phyloP scores from a whole-genome alignment of 2,113 vertebrate genomes.

The Acrocephalus arundinaceus region DNA sequence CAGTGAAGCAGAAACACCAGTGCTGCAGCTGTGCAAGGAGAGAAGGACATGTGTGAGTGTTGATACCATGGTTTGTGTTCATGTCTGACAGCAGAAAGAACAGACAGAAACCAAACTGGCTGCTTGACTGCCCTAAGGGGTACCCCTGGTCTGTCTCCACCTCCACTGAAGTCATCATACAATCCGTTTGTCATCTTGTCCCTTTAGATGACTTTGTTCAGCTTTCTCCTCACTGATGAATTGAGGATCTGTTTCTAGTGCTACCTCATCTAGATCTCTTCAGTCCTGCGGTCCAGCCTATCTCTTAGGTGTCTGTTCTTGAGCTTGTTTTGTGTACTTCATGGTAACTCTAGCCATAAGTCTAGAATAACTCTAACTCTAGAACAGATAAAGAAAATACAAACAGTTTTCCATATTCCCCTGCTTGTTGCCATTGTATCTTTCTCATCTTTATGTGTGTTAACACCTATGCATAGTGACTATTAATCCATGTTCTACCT shows the following conservation, averaged over 20 bases:
- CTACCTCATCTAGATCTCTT: not conserved
- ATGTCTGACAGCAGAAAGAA: not conserved
- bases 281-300: not conserved
- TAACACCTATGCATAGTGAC: not conserved
- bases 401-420: not conserved
- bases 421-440: not conserved
- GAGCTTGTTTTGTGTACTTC: not conserved
- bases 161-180: not conserved
- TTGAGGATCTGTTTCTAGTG: not conserved
- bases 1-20: not conserved
- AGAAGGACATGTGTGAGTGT: not conserved
- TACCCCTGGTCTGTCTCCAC: not conserved
- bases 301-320: not conserved
- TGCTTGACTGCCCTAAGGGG: not conserved
- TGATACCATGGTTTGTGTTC: rapidly evolving
- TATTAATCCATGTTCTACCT: not conserved
- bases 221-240: not conserved
- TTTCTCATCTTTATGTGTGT: not conserved
- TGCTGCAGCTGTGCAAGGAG: not conserved
- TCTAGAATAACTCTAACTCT: not conserved
- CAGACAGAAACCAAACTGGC: not conserved
- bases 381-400: not conserved
- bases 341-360: not conserved
- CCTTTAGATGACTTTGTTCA: not conserved
- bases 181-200: not conserved